phyloP scores from a whole-genome alignment of 1,140 invertebrate species.

The Thaumetopoea pityocampa region DNA sequence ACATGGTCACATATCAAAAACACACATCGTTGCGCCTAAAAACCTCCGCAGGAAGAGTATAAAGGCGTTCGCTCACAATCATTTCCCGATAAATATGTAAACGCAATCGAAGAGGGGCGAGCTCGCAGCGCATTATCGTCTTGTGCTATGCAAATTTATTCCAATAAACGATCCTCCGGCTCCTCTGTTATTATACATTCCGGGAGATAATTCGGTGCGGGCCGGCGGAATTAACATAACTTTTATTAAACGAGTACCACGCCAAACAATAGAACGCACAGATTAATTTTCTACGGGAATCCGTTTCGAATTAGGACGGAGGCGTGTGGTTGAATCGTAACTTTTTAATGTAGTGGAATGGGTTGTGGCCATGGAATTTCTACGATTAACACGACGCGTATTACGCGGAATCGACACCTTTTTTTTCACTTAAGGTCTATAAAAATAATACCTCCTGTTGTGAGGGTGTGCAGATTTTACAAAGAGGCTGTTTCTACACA shows the following conservation, averaged over 20 bases:
- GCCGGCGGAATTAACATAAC: constrained; percentile 64
- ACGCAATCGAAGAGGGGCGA: constrained; percentile 51
- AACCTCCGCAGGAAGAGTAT: constrained; percentile 29
- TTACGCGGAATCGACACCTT: too few relatives aligned
- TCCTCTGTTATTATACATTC: constrained; percentile 69
- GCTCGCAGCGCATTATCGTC: constrained; percentile 47
- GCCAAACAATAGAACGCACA: constrained; percentile 59
- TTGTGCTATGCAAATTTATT: constrained; percentile 71
- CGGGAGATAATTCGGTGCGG: constrained; percentile 65
- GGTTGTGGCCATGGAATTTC: not conserved
- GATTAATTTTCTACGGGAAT: constrained; percentile 67
- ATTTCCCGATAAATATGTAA: constrained; percentile 69
- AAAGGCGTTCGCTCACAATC: constrained; percentile 45
- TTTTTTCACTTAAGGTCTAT: too few relatives aligned
- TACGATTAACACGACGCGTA: too few relatives aligned
- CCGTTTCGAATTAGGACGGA: constrained; percentile 60
- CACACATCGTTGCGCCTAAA: constrained; percentile 2
- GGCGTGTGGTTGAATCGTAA: constrained; percentile 19
- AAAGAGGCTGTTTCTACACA: too few relatives aligned
- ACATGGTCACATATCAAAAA: not conserved
- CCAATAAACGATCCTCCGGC: constrained; percentile 58
- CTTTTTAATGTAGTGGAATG: too few relatives aligned
- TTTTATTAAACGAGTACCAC: constrained; percentile 66
- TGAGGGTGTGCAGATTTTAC: too few relatives aligned
- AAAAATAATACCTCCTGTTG: too few relatives aligned